Base-by-base conservation (phyloP, 2,113 vertebrate genomes). In the Tinamus guttatus region DNA sequence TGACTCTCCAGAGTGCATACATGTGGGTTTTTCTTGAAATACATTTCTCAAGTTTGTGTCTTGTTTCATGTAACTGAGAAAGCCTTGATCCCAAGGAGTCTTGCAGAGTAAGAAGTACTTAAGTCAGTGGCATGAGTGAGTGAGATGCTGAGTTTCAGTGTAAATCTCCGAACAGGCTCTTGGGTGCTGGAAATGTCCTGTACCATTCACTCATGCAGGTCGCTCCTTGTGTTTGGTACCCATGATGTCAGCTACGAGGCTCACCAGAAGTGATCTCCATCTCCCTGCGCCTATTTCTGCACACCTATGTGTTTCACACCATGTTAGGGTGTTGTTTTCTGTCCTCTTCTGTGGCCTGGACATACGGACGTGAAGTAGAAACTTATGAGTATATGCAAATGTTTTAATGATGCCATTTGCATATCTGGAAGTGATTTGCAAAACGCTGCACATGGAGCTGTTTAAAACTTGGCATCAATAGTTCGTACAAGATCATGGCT, bases 351-450 rank as follows among this genome's bases (percentile, higher is more conserved):
- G n/a, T 78, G 86, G 87, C 93, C 92, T 95, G 93, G 93, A 93
- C 95, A 96, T 96, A 96, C 94, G 95, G 94, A 92, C 91, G 82
- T 51, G 77, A 63, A 96, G 85, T 45, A 94, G 84, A 91, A 95
- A 93, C 93, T 94, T 95, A 92, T 1, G 85, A 87, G 40, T 93
- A 87, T 97, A 96, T 97, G 96, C 94, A 95, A 97, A 96, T 95
- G 91, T 91, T 95, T 96, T 96, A 96, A 97, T 97, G 93, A 95
- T 94, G 94, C 89, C 86, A 96, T 97, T 97, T 96, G 94, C 95
- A 95, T 97, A 96, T 96, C 96, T 96, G 94, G 95, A 97, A 96
- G 88, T 96, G 94, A 96, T 96, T 95, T 96, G 91, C 94, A 92
- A 96, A 97, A 92, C 2, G 52, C 90, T 95, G 93, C 94, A 96